These are phyloP conservation scores for Discoglossus pictus DNA, from an alignment of 2,797 vertebrate genomes.

Conservation along the genomic window DNA sequence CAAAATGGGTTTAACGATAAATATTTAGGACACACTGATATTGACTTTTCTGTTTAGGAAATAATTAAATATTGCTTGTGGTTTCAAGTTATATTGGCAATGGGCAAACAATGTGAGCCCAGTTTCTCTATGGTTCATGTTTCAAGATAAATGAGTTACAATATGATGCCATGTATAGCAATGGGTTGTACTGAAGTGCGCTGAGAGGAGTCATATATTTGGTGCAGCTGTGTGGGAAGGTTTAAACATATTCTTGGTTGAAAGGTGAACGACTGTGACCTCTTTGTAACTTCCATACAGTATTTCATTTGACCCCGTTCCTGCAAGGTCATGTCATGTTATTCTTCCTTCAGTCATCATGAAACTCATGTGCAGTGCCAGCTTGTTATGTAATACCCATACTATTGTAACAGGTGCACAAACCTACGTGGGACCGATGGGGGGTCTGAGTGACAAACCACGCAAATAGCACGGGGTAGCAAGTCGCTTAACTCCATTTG, in stretches of 20 bases:
- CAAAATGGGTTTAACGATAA: too few species aligned
- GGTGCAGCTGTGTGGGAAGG: conserved; percentile 11
- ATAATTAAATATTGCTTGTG: too few species aligned
- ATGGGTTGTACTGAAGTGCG: too few species aligned
- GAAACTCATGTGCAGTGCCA: conserved; percentile 49
- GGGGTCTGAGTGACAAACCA: conserved; percentile 17
- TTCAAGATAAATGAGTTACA: too few species aligned
- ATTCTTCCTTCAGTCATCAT: conserved; percentile 51
- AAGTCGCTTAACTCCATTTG: not conserved
- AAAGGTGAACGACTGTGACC: conserved; percentile 51
- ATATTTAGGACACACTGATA: too few species aligned
- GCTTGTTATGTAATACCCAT: conserved; percentile 49
- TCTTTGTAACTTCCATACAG: conserved; percentile 46
- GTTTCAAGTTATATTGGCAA: too few species aligned
- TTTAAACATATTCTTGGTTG: conserved; percentile 52
- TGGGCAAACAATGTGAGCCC: too few species aligned
- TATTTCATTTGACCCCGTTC: conserved; percentile 44
- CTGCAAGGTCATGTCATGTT: conserved; percentile 51
- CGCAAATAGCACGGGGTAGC: not conserved
- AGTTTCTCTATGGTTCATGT: too few species aligned
- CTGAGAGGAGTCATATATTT: not conserved
- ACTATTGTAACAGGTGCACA: conserved; percentile 43
- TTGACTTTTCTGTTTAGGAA: too few species aligned
- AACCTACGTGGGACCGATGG: conserved; percentile 18
- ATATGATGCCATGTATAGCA: too few species aligned